Conservation (phyloP, 2,113 vertebrate genomes). For the Apodemus sylvaticus region DNA sequence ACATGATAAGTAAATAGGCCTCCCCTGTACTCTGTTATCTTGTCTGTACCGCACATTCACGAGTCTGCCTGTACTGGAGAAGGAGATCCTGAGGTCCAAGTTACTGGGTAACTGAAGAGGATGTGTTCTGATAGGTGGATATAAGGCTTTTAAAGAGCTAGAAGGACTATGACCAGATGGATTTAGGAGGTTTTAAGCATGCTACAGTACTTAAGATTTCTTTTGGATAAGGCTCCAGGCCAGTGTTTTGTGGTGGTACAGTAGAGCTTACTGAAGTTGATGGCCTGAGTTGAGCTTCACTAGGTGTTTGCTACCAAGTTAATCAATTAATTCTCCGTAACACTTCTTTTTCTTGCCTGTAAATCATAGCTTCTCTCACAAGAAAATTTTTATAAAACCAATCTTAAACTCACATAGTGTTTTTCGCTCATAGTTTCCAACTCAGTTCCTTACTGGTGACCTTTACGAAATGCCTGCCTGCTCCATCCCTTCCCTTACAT, state of each 20-base stretch:
- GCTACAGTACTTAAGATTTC: not conserved
- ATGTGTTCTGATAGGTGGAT: not conserved
- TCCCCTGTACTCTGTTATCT: not conserved
- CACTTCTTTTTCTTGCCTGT: not conserved
- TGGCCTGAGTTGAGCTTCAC: not conserved
- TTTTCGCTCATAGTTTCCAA: slow-evolving; percentile 26
- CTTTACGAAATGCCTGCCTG: not conserved
- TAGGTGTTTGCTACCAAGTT: not conserved
- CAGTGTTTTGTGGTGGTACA: not conserved
- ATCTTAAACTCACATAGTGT: not conserved
- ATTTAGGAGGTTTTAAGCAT: not conserved
- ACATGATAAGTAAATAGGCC: not conserved
- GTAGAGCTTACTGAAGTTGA: not conserved
- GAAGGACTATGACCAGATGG: not conserved
- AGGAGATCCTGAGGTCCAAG: not conserved
- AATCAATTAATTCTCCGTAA: not conserved
- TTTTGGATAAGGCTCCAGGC: not conserved
- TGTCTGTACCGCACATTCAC: not conserved
- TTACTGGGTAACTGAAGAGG: not conserved
- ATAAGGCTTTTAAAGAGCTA: not conserved
- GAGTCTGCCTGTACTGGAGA: not conserved
- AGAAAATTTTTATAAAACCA: not conserved
- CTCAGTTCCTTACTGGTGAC: not conserved
- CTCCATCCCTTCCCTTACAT: not conserved
- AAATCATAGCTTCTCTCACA: not conserved